A percentile compares a stretch with the other conserved stretches of the same genome.
Conservation (phyloP, 2,797 vertebrate genomes). For the Karalla daura region DNA sequence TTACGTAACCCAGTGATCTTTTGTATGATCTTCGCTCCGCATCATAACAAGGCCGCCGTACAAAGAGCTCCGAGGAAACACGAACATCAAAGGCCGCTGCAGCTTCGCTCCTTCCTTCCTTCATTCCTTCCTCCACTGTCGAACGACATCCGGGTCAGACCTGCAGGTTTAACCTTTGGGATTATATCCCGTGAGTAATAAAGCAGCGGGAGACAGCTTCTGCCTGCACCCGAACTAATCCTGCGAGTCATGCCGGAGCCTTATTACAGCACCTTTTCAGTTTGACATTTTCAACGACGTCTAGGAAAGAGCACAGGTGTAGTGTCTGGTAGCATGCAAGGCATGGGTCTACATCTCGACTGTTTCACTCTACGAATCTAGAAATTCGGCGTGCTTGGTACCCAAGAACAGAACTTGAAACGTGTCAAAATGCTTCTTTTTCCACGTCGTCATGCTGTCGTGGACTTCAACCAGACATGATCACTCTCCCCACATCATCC, state of each 20-base stretch:
- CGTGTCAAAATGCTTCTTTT: not conserved
- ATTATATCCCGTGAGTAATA: slow-evolving; percentile 19
- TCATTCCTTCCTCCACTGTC: too few species aligned
- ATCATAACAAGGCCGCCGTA: not conserved
- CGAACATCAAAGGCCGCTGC: not conserved
- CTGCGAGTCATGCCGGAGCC: not conserved
- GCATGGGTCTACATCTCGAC: too few species aligned
- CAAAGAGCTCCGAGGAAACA: not conserved
- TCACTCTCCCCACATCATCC: not conserved
- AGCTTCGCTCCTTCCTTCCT: not conserved
- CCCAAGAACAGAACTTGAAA: not conserved
- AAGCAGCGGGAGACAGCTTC: not conserved
- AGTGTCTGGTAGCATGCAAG: too few species aligned
- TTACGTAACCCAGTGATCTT: slow-evolving; percentile 33
- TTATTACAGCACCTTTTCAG: not conserved
- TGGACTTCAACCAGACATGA: not conserved
- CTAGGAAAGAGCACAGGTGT: not conserved
- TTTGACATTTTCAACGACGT: not conserved
- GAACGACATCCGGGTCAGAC: slow-evolving; percentile 8
- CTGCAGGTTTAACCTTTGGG: slow-evolving; percentile 19
- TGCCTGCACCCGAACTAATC: not conserved
- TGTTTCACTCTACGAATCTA: too few species aligned
- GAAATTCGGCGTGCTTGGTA: too few species aligned
- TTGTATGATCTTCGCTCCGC: slow-evolving; percentile 18
- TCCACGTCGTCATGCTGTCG: not conserved